Percentiles rank a stretch among this genome's conserved stretches.
Conservation (phyloP, 1,140 invertebrate genomes). For the Vollenhovia emeryi region DNA sequence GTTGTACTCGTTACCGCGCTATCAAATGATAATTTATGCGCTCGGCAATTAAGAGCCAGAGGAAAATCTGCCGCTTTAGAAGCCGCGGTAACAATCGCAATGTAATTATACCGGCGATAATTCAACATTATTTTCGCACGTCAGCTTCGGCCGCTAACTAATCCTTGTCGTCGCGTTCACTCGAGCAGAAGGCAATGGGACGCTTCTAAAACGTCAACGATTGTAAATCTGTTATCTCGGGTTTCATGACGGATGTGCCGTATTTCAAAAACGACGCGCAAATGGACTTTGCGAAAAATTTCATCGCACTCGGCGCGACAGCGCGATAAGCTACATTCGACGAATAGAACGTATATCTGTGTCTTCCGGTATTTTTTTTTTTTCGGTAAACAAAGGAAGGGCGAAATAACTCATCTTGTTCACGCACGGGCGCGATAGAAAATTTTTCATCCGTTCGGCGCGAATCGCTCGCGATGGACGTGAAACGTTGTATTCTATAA, state of each 20-base stretch:
- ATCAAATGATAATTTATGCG: not conserved
- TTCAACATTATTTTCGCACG: slow-evolving; percentile 53
- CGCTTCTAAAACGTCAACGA: slow-evolving; percentile 77
- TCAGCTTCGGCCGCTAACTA: slow-evolving; percentile 75
- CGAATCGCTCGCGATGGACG: slow-evolving; percentile 19
- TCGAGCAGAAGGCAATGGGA: slow-evolving; percentile 76
- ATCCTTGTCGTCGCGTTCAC: slow-evolving; percentile 68
- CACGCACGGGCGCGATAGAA: not conserved
- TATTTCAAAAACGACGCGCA: slow-evolving; percentile 79
- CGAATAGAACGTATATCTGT: slow-evolving; percentile 16
- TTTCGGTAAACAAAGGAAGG: not conserved
- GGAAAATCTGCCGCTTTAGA: not conserved
- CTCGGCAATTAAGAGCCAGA: not conserved
- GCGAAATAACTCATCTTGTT: slow-evolving; percentile 30
- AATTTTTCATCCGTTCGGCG: slow-evolving; percentile 24
- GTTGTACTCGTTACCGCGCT: not conserved
- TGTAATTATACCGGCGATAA: slow-evolving; percentile 36
- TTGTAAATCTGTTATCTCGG: slow-evolving; percentile 80
- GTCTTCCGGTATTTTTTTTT: slow-evolving; percentile 40
- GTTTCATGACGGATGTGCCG: slow-evolving; percentile 75
- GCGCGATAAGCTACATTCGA: slow-evolving; percentile 57
- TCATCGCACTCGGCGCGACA: slow-evolving; percentile 42
- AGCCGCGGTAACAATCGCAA: not conserved
- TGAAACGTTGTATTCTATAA: slow-evolving; percentile 28
- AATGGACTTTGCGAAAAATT: slow-evolving; percentile 71